Evolutionary conservation across 1,140 invertebrate species (phyloP).

Genomic region (Drosophila nasuta): DNA sequence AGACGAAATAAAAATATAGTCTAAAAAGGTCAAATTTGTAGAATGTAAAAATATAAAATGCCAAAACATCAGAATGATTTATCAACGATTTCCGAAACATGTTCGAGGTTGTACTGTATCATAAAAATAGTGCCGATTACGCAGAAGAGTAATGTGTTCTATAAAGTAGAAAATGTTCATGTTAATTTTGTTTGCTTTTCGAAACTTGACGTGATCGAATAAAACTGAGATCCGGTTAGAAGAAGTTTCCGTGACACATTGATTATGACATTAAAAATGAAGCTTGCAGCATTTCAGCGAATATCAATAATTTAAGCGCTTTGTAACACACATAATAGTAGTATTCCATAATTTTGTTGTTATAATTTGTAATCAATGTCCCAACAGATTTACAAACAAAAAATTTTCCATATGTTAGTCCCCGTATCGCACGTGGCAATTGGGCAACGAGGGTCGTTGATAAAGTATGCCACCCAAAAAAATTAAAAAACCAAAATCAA

Average conservation of each 20-base stretch:
- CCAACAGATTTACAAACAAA: constrained; percentile 16
- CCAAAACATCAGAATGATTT: neutral
- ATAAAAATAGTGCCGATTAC: neutral
- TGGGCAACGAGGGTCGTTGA: constrained; percentile 17
- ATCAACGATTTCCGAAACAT: neutral
- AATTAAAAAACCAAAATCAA: neutral
- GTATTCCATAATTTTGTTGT: neutral
- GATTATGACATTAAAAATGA: constrained; percentile 2
- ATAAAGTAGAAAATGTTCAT: neutral
- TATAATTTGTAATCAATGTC: constrained; percentile 4
- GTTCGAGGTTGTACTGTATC: neutral
- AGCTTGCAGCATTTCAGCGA: neutral
- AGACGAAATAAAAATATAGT: neutral
- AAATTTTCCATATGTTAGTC: constrained; percentile 29
- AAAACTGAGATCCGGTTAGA: neutral
- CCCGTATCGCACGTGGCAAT: constrained; percentile 28
- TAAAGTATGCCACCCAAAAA: constrained; percentile 41
- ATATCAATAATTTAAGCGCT: neutral
- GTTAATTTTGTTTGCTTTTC: neutral
- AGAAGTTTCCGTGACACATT: constrained; percentile 1
- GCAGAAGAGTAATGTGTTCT: neutral
- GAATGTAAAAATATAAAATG: neutral
- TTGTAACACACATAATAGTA: neutral
- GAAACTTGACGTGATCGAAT: neutral
- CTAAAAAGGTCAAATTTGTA: too few relatives aligned